Conservation (phyloP, 2,113 vertebrate species). For the Rhagologus leucostigma region DNA sequence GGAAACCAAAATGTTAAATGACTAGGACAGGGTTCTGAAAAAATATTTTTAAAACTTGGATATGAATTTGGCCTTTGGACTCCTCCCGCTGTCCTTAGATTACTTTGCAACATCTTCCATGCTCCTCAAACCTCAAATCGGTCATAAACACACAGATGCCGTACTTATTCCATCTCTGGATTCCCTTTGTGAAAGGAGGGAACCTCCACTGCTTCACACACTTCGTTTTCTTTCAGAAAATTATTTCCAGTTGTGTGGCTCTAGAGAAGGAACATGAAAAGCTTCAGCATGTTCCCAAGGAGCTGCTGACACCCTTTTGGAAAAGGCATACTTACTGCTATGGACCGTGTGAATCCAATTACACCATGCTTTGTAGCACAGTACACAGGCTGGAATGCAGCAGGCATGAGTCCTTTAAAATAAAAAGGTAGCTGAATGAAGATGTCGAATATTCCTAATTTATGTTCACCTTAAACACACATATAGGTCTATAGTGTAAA, state of each 20-base stretch:
- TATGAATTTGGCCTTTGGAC: neutral
- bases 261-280: neutral
- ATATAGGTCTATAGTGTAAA: neutral
- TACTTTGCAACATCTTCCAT: neutral
- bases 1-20: neutral
- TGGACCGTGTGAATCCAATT: constrained; percentile 90
- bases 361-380: constrained; percentile 95
- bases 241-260: neutral
- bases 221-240: neutral
- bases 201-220: neutral
- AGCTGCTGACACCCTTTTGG: neutral
- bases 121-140: neutral
- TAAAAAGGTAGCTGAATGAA: constrained; percentile 24
- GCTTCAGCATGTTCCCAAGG: neutral
- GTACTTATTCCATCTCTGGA: neutral
- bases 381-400: constrained; percentile 92
- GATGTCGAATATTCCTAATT: neutral
- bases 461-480: neutral
- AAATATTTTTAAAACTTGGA: neutral
- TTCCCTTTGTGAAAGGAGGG: neutral
- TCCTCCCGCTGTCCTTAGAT: neutral
- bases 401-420: constrained; percentile 87
- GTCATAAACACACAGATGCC: neutral
- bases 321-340: constrained; percentile 82
- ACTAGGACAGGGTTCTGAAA: neutral